phyloP scores from a whole-genome alignment of 2,888 invertebrate genomes.

The Digitonthophagus gazella region DNA sequence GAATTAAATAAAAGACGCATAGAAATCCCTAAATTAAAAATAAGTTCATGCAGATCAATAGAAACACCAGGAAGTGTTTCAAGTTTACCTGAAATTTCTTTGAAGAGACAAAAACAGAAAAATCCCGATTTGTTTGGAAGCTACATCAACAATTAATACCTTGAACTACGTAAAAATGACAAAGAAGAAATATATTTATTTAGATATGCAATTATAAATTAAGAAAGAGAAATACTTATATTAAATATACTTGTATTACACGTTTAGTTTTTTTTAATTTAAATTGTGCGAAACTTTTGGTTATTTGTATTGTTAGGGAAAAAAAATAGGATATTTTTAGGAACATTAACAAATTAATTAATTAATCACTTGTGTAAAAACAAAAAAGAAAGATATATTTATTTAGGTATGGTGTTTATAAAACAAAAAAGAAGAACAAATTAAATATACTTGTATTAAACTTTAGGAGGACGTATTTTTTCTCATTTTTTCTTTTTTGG shows the following conservation, averaged over 20 bases:
- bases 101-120: neutral
- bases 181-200: too few relatives aligned
- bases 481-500: neutral
- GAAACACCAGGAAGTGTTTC: neutral
- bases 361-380: too few relatives aligned
- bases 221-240: too few relatives aligned
- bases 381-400: neutral
- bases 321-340: too few relatives aligned
- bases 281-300: too few relatives aligned
- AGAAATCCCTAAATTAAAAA: slow-evolving; percentile 43
- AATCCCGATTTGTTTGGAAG: neutral
- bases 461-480: neutral
- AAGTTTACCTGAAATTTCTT: slow-evolving; percentile 12
- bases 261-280: too few relatives aligned
- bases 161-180: too few relatives aligned
- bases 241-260: too few relatives aligned
- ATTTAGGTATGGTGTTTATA: neutral
- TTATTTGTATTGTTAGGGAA: too few relatives aligned
- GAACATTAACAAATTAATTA: neutral
- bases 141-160: neutral
- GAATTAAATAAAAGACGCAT: slow-evolving; percentile 65
- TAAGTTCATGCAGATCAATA: neutral
- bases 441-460: neutral
- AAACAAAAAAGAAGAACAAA: neutral
- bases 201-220: too few relatives aligned